phyloP scores from a whole-genome alignment of 2,797 vertebrate genomes.

The Lacerta viridis region DNA sequence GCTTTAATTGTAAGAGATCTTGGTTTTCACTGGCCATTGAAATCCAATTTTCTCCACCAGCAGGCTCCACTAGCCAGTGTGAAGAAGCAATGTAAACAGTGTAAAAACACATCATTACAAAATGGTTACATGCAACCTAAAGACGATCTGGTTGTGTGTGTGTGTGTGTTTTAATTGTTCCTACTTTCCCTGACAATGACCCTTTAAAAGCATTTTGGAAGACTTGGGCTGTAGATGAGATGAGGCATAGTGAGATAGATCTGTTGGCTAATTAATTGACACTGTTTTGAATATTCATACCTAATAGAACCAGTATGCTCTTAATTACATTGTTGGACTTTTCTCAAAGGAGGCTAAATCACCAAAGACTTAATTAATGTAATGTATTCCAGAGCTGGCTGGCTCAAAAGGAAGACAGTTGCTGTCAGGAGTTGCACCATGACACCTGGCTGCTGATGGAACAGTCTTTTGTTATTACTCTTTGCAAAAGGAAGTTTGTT shows the following conservation, averaged over 20 bases:
- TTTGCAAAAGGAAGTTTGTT: constrained; percentile 83
- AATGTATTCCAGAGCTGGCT: constrained; percentile 98
- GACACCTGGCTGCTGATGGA: constrained; percentile 94
- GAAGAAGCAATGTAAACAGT: constrained; percentile 65
- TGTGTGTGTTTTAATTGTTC: constrained; percentile 77
- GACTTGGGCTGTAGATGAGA: constrained; percentile 84
- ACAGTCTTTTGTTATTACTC: constrained; percentile 90
- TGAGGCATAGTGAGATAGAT: constrained; percentile 87
- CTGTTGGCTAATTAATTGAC: constrained; percentile 98
- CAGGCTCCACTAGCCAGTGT: constrained; percentile 69
- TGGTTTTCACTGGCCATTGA: constrained; percentile 65
- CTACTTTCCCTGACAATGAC: constrained; percentile 84
- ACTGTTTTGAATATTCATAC: constrained; percentile 99
- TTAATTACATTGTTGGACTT: constrained; percentile 99
- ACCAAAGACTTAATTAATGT: constrained; percentile 99
- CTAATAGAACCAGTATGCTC: constrained; percentile 94
- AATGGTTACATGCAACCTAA: constrained; percentile 81
- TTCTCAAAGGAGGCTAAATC: constrained; percentile 98
- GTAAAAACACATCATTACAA: constrained; percentile 83
- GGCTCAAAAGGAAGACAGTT: constrained; percentile 91
- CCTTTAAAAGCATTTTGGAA: constrained; percentile 91
- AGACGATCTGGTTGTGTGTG: constrained; percentile 76
- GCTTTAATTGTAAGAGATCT: constrained; percentile 79
- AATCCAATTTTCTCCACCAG: constrained; percentile 1
- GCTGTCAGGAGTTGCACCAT: constrained; percentile 94